Evolutionary conservation across 1,140 invertebrate species (phyloP).

Genomic region (Condylostylus longicornis): DNA sequence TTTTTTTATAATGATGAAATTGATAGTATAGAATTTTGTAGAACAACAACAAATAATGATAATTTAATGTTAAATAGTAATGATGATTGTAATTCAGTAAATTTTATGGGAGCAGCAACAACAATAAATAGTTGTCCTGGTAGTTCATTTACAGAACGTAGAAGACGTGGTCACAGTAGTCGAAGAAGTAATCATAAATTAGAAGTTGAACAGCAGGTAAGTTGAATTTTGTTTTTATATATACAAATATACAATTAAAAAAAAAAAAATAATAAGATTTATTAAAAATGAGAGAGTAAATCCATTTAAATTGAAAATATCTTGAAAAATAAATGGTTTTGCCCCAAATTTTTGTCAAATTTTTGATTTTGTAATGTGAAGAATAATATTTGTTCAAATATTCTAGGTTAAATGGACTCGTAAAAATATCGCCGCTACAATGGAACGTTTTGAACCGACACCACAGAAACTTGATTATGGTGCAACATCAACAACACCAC

Average conservation of each 20-base stretch:
- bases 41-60: constrained; percentile 14
- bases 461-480: constrained; percentile 25
- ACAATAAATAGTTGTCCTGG: constrained; percentile 4
- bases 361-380: too few species aligned
- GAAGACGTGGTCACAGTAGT: constrained; percentile 22
- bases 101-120: constrained; percentile 11
- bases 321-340: too few species aligned
- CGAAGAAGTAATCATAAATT: constrained; percentile 29
- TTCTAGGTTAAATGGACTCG: constrained; percentile 32
- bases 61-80: constrained; percentile 18
- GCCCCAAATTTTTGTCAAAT: too few species aligned
- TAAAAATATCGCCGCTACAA: constrained; percentile 43
- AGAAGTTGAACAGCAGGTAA: constrained; percentile 28
- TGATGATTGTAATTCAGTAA: constrained; percentile 4
- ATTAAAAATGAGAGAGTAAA: too few species aligned
- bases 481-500: constrained; percentile 8
- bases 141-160: constrained; percentile 22
- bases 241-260: too few species aligned
- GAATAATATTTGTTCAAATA: too few species aligned
- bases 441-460: constrained; percentile 41
- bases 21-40: constrained; percentile 29
- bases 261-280: too few species aligned
- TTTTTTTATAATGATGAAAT: constrained; percentile 27
- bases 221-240: not conserved
- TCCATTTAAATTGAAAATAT: too few species aligned